These are phyloP conservation scores for Thalpophila matura DNA, from an alignment of 2,888 invertebrate genomes.

Conservation along the genomic window DNA sequence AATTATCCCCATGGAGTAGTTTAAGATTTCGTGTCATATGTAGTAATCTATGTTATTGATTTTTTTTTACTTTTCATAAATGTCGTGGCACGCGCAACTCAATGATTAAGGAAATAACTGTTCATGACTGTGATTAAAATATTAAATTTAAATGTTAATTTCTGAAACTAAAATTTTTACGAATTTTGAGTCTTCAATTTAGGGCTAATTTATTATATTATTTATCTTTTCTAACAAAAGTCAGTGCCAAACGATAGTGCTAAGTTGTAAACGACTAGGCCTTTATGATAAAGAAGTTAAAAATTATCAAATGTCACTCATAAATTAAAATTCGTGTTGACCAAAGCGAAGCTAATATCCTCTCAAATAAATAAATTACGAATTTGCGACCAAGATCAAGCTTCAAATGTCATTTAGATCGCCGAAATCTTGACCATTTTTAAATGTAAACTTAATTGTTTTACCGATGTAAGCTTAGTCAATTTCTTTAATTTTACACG, in stretches of 20 bases:
- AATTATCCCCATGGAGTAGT: constrained; percentile 88
- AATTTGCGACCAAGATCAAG: constrained; percentile 67
- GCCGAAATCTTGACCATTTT: constrained; percentile 91
- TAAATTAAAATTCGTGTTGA: constrained; percentile 74
- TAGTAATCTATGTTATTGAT: constrained; percentile 83
- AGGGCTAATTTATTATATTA: constrained; percentile 81
- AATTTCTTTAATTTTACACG: constrained; percentile 88
- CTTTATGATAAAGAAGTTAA: constrained; percentile 83
- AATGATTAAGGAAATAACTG: constrained; percentile 79
- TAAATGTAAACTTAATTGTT: constrained; percentile 87
- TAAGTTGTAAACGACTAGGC: constrained; percentile 88
- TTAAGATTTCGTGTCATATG: constrained; percentile 89
- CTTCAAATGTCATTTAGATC: constrained; percentile 87
- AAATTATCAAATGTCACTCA: constrained; percentile 79
- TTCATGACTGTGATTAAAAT: constrained; percentile 88
- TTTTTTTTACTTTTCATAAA: constrained; percentile 79
- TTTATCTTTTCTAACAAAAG: constrained; percentile 77
- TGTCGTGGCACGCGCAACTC: constrained; percentile 86
- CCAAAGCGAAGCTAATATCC: constrained; percentile 81
- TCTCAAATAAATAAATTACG: constrained; percentile 58
- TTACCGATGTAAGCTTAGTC: constrained; percentile 90
- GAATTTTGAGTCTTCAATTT: constrained; percentile 78
- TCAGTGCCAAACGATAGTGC: constrained; percentile 90
- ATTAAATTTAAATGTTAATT: constrained; percentile 80
- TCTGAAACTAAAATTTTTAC: constrained; percentile 76